Percentiles rank a stretch among this genome's conserved stretches.
Evolutionary conservation across 1,140 invertebrate species (phyloP).

Genomic region (Neotoxoptera formosana): DNA sequence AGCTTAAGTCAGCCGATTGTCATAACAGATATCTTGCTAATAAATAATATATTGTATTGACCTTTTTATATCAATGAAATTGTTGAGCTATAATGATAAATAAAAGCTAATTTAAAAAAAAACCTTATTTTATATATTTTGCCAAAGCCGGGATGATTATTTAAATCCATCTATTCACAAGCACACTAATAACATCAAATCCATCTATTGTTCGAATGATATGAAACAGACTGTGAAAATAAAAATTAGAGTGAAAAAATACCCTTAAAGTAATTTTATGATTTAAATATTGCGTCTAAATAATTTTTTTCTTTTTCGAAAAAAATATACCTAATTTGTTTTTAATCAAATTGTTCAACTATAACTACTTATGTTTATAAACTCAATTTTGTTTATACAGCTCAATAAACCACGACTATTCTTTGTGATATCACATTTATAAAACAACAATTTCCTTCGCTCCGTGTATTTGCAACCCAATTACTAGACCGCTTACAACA

Average conservation of each 20-base stretch:
- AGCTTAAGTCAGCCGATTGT: not conserved
- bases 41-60: not conserved
- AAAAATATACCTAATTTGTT: not conserved
- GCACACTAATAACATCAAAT: not conserved
- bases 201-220: not conserved
- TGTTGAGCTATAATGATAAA: too few relatives aligned
- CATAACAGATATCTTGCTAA: not conserved
- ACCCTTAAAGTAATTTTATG: not conserved
- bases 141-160: not conserved
- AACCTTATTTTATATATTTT: not conserved
- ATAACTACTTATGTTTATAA: not conserved
- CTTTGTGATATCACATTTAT: not conserved
- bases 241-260: not conserved
- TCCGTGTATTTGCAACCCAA: constrained; percentile 23
- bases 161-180: not conserved
- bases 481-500: constrained; percentile 49
- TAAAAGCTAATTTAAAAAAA: too few relatives aligned
- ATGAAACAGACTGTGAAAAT: not conserved
- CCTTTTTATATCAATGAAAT: too few relatives aligned
- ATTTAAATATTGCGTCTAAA: not conserved
- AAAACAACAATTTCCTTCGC: constrained; percentile 11
- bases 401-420: constrained; percentile 19
- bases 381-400: not conserved
- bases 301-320: not conserved
- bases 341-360: not conserved